Evolutionary conservation across 2,113 vertebrate genomes (phyloP), one percentile per base, ranked within the genome.

Genomic region (Atherinomorus stipes): DNA sequence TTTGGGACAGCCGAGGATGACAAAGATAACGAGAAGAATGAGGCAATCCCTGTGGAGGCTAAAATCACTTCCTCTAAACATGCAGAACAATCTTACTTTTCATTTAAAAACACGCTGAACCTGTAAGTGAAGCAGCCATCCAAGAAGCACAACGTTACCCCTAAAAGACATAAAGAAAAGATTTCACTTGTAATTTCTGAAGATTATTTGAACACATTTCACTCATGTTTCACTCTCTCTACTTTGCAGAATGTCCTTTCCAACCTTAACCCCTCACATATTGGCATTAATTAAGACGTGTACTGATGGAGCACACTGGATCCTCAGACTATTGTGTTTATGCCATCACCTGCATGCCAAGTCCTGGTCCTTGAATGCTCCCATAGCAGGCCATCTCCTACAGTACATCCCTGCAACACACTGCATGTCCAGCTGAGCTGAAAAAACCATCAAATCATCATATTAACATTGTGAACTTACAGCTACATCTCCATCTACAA

Each of bases 191-290:
- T n/a, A 19, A 34, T 19, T 37, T 31, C 40, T 54, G 18, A 50
- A 38, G 4, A 18, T 38, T 28, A 34, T 69, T 59, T 56, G 1
- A 56, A 31, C 7, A 47, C 28, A 23, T 67, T 57, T 71, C 9
- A 62, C 40, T 25, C 1, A 45, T n/a, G 40, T 51, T 19, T 49
- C n/a, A 23, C 37, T 64, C 71, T 52, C 34, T 85, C 65, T 63
- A 25, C 51, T 78, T 84, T 86, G 44, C 89, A 94, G 93, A 89
- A 75, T 66, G 64, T 81, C 76, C 78, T 82, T 62, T 85, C 85
- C 86, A 69, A 81, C 81, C 70, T 79, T 71, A 84, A 78, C 79
- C 87, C 87, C 65, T 83, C 74, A 87, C 66, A 79, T 64, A 89
- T 69, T 87, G 87, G 85, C 80, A 83, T 86, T 77, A 71, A 80